Percentiles rank a stretch among this genome's conserved stretches.
These are phyloP conservation scores for Tipula vernalis DNA, from an alignment of 2,888 invertebrate species.

Conservation along the genomic window DNA sequence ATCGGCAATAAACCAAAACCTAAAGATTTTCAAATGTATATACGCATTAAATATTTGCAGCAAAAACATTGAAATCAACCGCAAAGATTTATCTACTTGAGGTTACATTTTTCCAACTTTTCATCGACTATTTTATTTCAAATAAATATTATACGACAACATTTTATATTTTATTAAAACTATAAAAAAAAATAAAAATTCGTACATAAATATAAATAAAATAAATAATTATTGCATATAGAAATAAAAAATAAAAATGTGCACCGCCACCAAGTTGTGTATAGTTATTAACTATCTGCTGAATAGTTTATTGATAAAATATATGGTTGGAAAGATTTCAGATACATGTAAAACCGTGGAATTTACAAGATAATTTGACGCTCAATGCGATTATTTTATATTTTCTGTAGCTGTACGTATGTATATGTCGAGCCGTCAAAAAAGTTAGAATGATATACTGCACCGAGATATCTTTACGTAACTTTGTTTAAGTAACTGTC, in stretches of 20 bases:
- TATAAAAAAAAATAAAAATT: background rate
- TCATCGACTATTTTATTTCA: background rate
- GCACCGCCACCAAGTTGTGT: background rate
- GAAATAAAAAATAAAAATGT: background rate
- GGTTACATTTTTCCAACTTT: constrained; percentile 4
- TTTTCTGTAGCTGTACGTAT: background rate
- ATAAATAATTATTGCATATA: background rate
- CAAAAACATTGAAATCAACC: background rate
- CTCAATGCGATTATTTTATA: background rate
- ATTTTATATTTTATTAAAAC: background rate
- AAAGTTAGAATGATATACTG: background rate
- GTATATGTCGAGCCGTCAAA: background rate
- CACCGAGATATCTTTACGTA: background rate
- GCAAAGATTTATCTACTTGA: background rate
- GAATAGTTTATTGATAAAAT: background rate
- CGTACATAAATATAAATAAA: background rate
- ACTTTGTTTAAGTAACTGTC: background rate
- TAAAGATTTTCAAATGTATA: background rate
- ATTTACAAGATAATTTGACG: background rate
- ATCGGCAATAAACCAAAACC: background rate
- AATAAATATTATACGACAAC: background rate
- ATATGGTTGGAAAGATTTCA: background rate
- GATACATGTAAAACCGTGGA: background rate
- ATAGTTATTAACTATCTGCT: background rate
- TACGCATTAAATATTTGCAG: background rate